A percentile compares a stretch with the other conserved stretches of the same genome.
These are phyloP conservation scores for Microcebus murinus DNA, from an alignment of 2,113 vertebrate species.

Conservation along the genomic window DNA sequence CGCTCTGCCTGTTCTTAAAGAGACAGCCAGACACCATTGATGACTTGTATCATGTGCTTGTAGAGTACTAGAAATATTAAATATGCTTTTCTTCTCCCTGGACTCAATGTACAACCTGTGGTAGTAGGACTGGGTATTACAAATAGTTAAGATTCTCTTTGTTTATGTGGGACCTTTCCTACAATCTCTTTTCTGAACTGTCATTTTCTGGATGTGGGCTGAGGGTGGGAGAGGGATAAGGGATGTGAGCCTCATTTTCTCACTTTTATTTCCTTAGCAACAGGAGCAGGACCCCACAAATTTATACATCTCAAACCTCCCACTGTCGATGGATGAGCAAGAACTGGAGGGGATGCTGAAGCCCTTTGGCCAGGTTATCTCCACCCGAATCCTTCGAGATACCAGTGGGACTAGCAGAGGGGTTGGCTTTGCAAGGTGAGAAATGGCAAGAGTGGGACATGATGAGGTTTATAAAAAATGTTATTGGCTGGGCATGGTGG, in stretches of 20 bases:
- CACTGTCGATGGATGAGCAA: constrained; percentile 94
- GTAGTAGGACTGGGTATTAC: not conserved
- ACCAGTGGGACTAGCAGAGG: constrained; percentile 93
- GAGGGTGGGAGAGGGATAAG: not conserved
- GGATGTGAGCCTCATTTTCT: not conserved
- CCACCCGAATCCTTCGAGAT: constrained; percentile 94
- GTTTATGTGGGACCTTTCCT: not conserved
- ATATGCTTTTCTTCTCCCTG: not conserved
- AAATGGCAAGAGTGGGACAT: not conserved
- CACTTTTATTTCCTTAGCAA: constrained; percentile 87
- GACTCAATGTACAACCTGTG: not conserved
- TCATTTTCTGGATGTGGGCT: not conserved
- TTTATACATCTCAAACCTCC: constrained; percentile 96
- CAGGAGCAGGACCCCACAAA: constrained; percentile 98
- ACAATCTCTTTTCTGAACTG: not conserved
- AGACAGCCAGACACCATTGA: not conserved
- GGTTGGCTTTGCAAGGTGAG: constrained; percentile 95
- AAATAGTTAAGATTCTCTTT: not conserved
- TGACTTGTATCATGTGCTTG: not conserved
- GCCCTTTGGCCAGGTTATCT: constrained; percentile 96
- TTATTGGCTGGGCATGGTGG: not conserved
- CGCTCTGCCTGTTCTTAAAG: constrained; percentile 55
- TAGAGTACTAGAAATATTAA: not conserved
- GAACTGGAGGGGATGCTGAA: constrained; percentile 95
- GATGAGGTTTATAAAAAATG: not conserved